phyloP scores from a whole-genome alignment of 2,797 vertebrate species.

The Vipera latastei region DNA sequence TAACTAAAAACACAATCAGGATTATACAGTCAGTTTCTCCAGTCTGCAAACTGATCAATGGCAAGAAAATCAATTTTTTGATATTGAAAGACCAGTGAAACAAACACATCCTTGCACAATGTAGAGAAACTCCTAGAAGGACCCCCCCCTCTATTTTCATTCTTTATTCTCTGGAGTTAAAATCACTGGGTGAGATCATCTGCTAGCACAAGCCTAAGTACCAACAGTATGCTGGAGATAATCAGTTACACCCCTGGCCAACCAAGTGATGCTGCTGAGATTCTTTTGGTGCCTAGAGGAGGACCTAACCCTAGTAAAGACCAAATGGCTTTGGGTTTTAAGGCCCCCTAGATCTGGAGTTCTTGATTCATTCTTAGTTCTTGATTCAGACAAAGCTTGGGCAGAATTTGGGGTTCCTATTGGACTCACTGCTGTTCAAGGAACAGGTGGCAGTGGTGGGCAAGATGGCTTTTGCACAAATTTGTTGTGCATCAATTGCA shows the following conservation, averaged over 20 bases:
- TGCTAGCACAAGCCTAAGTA: not conserved
- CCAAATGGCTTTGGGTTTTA: not conserved
- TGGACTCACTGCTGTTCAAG: not conserved
- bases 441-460: not conserved
- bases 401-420: not conserved
- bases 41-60: not conserved
- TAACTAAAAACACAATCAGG: not conserved
- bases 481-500: not conserved
- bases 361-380: not conserved
- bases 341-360: not conserved
- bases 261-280: not conserved
- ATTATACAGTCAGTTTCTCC: not conserved
- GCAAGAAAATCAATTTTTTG: not conserved
- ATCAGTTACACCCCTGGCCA: not conserved
- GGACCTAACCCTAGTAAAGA: not conserved
- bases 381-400: not conserved
- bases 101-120: not conserved
- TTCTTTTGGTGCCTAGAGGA: not conserved
- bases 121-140: not conserved
- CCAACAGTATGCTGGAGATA: not conserved
- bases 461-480: not conserved
- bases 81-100: not conserved
- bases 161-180: not conserved
- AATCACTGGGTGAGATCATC: not conserved
- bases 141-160: not conserved